A percentile compares a stretch with the other conserved stretches of the same genome.
Evolutionary conservation across 2,888 invertebrate genomes (phyloP).

Genomic region (Leucoma salicis): DNA sequence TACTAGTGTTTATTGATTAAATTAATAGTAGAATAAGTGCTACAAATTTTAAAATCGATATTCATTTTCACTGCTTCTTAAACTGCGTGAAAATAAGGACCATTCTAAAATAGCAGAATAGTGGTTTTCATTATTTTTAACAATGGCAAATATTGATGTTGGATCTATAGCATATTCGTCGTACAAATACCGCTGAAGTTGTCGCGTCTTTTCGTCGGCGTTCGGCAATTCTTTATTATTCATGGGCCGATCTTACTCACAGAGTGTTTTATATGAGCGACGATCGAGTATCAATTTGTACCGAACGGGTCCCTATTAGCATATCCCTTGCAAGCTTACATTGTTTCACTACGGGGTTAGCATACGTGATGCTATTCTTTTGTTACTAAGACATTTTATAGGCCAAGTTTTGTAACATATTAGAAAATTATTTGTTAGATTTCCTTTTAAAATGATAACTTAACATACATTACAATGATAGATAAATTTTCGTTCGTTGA

Average conservation of each 20-base stretch:
- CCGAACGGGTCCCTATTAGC: conserved; percentile 73
- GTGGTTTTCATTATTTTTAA: too few relatives aligned
- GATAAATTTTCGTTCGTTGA: too few relatives aligned
- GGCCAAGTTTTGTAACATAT: neutral
- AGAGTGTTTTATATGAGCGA: conserved; percentile 82
- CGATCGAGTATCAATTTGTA: conserved; percentile 82
- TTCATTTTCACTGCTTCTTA: too few relatives aligned
- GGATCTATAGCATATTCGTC: too few relatives aligned
- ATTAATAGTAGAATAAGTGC: too few relatives aligned
- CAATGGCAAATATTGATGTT: too few relatives aligned
- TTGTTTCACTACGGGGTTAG: conserved; percentile 54
- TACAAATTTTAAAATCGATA: too few relatives aligned
- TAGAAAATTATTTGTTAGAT: neutral
- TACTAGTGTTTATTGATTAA: too few relatives aligned
- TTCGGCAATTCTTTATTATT: conserved; percentile 79
- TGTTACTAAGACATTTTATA: conserved; percentile 3
- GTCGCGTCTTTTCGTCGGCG: conserved; percentile 54
- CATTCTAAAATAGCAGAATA: too few relatives aligned
- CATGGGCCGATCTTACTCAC: conserved; percentile 75
- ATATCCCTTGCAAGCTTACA: conserved; percentile 70
- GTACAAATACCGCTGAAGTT: conserved; percentile 29
- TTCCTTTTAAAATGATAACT: too few relatives aligned
- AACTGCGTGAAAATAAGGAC: too few relatives aligned
- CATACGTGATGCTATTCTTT: conserved; percentile 16
- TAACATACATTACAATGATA: too few relatives aligned